A percentile compares a stretch with the other conserved stretches of the same genome.
Evolutionary conservation across 2,113 vertebrate genomes (phyloP).

Genomic region (Ptilorrhoa leucosticta): DNA sequence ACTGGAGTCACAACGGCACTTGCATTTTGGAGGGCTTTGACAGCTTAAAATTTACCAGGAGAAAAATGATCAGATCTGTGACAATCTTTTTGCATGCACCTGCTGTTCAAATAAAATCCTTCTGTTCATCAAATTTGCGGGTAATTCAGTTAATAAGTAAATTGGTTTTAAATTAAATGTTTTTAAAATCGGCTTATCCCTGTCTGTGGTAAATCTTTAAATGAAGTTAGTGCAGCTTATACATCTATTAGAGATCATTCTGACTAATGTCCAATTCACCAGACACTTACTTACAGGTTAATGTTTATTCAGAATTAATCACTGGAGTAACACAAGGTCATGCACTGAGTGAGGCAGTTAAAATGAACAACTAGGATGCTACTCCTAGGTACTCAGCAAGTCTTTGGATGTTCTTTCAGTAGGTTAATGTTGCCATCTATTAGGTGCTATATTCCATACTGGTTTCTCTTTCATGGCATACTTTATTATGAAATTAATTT

Average conservation of each 20-base stretch:
- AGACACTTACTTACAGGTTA: background rate
- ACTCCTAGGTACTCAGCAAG: background rate
- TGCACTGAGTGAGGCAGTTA: background rate
- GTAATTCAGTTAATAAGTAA: background rate
- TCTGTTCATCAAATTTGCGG: background rate
- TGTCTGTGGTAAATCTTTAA: background rate
- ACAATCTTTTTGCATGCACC: background rate
- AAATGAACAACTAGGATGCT: background rate
- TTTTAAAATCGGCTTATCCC: background rate
- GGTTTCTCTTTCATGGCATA: background rate
- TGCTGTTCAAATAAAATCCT: background rate
- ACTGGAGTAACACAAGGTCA: background rate
- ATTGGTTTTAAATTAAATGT: background rate
- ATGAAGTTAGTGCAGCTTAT: background rate
- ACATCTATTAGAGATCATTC: background rate
- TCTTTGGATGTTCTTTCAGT: background rate
- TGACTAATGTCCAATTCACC: background rate
- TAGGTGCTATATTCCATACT: background rate
- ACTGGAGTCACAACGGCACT: background rate
- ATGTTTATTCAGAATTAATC: background rate
- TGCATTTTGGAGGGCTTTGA: background rate
- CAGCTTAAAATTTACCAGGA: background rate
- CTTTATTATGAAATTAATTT: conserved; percentile 1
- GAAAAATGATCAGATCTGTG: background rate
- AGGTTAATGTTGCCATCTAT: background rate